phyloP scores from a whole-genome alignment of 2,797 vertebrate genomes.

The Enteromius thamalakanensis region DNA sequence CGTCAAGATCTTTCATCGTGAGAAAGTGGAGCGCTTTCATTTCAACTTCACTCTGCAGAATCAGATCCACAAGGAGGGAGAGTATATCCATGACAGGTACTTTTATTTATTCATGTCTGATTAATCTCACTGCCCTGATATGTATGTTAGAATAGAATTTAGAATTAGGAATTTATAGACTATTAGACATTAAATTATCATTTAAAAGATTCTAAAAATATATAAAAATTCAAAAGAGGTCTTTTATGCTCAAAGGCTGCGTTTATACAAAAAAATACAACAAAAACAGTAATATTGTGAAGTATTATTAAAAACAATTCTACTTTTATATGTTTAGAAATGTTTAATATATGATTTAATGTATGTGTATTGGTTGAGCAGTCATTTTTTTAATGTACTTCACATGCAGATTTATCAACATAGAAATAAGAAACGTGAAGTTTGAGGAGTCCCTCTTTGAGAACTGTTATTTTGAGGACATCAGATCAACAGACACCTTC shows the following conservation, averaged over 20 bases:
- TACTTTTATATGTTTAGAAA: no score
- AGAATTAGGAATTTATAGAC: background rate
- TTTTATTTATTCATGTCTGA: slow-evolving; percentile 30
- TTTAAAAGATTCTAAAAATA: background rate
- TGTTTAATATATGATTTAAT: background rate
- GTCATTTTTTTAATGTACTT: background rate
- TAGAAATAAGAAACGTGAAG: slow-evolving; percentile 93
- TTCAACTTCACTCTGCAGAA: slow-evolving; percentile 98
- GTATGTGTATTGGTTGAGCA: background rate
- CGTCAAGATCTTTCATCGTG: slow-evolving; percentile 83
- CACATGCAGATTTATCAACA: slow-evolving; percentile 84
- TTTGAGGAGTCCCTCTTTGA: slow-evolving; percentile 93
- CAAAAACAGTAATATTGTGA: background rate
- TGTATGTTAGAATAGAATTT: background rate
- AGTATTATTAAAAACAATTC: background rate
- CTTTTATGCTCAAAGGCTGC: background rate
- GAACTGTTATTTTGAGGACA: slow-evolving; percentile 93
- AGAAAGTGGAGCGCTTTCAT: slow-evolving; percentile 87
- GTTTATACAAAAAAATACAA: background rate
- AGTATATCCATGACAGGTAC: slow-evolving; percentile 91
- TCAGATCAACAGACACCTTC: slow-evolving; percentile 90
- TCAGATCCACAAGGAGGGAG: slow-evolving; percentile 90
- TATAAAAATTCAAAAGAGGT: background rate
- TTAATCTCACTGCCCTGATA: background rate
- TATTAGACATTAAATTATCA: background rate